Evolutionary conservation across 2,888 invertebrate genomes (phyloP).

Genomic region (Blastobasis adustella): DNA sequence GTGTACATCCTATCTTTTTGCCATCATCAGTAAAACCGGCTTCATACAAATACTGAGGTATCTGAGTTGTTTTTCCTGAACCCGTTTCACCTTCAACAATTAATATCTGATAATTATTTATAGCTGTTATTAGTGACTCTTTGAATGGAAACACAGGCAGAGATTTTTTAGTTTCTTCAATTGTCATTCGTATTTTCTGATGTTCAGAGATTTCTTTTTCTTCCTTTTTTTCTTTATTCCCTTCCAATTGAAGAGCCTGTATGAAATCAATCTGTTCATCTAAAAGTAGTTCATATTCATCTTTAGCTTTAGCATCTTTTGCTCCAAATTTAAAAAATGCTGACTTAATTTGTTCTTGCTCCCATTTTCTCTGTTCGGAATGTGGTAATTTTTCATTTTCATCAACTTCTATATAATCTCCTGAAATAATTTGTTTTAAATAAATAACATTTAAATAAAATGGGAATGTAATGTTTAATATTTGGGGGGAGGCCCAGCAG

Average conservation of each 20-base stretch:
- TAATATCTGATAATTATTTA: slow-evolving; percentile 90
- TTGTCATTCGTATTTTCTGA: slow-evolving; percentile 81
- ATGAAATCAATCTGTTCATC: slow-evolving; percentile 99
- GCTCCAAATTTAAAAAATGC: slow-evolving; percentile 96
- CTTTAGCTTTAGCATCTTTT: slow-evolving; percentile 82
- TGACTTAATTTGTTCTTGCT: slow-evolving; percentile 95
- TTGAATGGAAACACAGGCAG: slow-evolving; percentile 96
- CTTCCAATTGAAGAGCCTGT: slow-evolving; percentile 89
- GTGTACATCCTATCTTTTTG: slow-evolving; percentile 97
- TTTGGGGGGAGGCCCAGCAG: too few species aligned
- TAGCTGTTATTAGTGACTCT: slow-evolving; percentile 91
- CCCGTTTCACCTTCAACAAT: slow-evolving; percentile 99
- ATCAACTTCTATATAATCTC: slow-evolving; percentile 88
- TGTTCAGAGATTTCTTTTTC: slow-evolving; percentile 78
- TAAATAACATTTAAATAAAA: too few species aligned
- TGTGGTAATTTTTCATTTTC: slow-evolving; percentile 88
- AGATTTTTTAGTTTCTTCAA: slow-evolving; percentile 93
- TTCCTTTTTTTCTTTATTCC: slow-evolving; percentile 75
- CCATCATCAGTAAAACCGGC: slow-evolving; percentile 89
- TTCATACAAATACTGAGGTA: slow-evolving; percentile 97
- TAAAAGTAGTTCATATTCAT: slow-evolving; percentile 93
- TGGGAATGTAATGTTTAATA: too few species aligned
- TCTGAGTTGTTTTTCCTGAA: slow-evolving; percentile 99
- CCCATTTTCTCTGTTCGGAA: slow-evolving; percentile 95
- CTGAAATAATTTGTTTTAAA: slow-evolving; percentile 32